These are phyloP conservation scores for Chromoteleia sp. DNA, from an alignment of 2,888 invertebrate species.

Conservation along the genomic window DNA sequence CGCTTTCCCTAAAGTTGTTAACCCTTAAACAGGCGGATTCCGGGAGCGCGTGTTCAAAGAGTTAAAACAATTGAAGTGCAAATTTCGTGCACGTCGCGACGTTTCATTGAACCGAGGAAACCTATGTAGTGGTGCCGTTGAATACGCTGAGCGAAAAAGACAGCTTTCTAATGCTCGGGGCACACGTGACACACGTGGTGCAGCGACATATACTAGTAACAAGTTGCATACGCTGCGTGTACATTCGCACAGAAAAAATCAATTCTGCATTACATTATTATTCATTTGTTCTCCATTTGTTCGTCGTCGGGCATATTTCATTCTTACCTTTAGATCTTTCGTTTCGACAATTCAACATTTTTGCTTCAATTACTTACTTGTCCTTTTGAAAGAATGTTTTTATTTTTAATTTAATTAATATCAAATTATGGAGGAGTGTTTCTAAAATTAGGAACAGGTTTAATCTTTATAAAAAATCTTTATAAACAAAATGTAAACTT, in stretches of 20 bases:
- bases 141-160: conserved; percentile 16
- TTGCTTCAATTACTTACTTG: no score
- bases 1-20: conserved; percentile 49
- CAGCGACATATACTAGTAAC: conserved; percentile 27
- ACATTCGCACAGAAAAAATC: conserved; percentile 11
- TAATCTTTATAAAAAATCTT: no score
- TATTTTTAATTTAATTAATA: no score
- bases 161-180: conserved; percentile 52
- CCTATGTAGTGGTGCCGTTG: conserved; percentile 8
- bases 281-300: no score
- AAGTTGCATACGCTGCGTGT: conserved; percentile 18
- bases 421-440: no score
- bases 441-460: no score
- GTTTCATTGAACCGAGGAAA: conserved; percentile 52
- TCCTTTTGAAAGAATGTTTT: no score
- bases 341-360: no score
- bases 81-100: conserved; percentile 15
- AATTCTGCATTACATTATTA: no score
- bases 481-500: no score
- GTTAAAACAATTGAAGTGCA: conserved; percentile 37
- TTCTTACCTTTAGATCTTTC: no score
- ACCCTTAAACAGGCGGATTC: conserved; percentile 33
- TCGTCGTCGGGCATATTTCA: no score
- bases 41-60: conserved; percentile 12
- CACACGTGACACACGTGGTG: conserved; percentile 41